Conservation (phyloP, 2,888 invertebrate genomes). For the Lasioglossum leucozonium region DNA sequence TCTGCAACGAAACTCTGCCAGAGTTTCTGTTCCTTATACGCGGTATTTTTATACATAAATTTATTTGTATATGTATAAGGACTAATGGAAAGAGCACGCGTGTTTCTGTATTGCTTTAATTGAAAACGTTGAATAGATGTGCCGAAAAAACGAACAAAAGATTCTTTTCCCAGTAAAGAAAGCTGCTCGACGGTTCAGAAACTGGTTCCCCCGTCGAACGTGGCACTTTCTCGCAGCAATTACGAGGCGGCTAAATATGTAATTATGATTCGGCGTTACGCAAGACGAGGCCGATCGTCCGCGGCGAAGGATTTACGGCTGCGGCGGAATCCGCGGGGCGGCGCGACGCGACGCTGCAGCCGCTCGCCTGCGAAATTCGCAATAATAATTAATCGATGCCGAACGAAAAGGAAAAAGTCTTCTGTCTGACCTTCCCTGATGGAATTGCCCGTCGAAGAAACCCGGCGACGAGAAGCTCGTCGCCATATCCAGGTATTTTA, state of each 20-base stretch:
- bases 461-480: neutral
- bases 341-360: too few species aligned
- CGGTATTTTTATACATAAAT: neutral
- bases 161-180: neutral
- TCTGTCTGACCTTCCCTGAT: conserved; percentile 37
- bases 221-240: neutral
- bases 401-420: conserved; percentile 24
- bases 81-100: too few species aligned
- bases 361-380: conserved; percentile 16
- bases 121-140: neutral
- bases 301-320: conserved; percentile 12
- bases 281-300: neutral
- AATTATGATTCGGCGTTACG: conserved; percentile 10
- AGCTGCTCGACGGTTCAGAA: neutral
- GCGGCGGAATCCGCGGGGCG: neutral
- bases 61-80: too few species aligned
- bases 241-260: neutral
- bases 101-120: neutral
- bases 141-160: neutral
- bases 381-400: conserved; percentile 32
- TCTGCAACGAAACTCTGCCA: neutral
- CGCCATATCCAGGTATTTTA: conserved; percentile 28
- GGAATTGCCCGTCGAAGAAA: conserved; percentile 24
- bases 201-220: neutral
- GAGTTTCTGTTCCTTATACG: neutral